Evolutionary conservation across 2,888 invertebrate species (phyloP).

Genomic region (Gisinianus flammeolus): DNA sequence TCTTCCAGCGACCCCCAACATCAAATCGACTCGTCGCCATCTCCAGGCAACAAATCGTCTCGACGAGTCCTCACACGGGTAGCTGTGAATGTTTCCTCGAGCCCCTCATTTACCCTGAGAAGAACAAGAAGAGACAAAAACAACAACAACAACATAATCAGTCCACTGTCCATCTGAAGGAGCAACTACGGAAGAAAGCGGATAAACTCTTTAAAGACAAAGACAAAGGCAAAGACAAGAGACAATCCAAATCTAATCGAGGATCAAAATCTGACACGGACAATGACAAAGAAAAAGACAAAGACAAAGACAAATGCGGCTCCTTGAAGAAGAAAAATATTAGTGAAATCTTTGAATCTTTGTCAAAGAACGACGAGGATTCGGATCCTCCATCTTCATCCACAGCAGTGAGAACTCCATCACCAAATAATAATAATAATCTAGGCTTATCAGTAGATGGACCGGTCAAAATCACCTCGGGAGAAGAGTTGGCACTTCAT

Average conservation of each 20-base stretch:
- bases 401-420: too few relatives aligned
- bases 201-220: not conserved
- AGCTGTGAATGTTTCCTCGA: not conserved
- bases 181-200: not conserved
- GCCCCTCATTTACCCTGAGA: not conserved
- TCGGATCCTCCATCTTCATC: too few relatives aligned
- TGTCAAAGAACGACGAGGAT: too few relatives aligned
- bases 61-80: not conserved
- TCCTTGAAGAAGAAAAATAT: not conserved
- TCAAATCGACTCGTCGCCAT: not conserved
- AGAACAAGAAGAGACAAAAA: not conserved
- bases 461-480: not conserved
- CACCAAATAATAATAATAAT: not conserved
- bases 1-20: not conserved
- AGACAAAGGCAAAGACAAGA: not conserved
- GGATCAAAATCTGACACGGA: not conserved
- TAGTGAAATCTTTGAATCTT: too few relatives aligned
- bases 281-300: not conserved
- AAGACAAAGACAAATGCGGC: not conserved
- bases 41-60: not conserved
- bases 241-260: not conserved
- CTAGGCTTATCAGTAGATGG: not conserved
- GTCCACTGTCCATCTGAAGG: too few relatives aligned
- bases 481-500: not conserved
- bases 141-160: not conserved